Base-by-base conservation (phyloP, 53 echinoderm and acorn worm species). In the Mesocentrotus franciscanus region DNA sequence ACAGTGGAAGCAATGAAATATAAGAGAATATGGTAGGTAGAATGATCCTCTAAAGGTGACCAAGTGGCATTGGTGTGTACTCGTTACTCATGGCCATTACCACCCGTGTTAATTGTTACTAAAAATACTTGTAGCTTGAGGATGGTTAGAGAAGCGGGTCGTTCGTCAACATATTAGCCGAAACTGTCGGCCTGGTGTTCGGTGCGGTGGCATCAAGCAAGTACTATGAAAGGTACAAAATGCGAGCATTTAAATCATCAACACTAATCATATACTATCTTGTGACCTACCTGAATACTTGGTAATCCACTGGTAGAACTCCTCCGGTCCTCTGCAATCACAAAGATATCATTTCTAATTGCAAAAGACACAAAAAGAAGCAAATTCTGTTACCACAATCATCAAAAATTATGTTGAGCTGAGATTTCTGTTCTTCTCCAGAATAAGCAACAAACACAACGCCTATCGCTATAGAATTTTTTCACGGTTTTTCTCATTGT, bases 101-200 rank as follows among this genome's bases (percentile, higher is more conserved):
- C 64, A 64, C 18, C 16, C 64, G 12, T 64, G 16, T 64, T 64
- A 64, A 64, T 18, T 18, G 16, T 18, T 64, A 64, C 64, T 49
- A 29, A 74, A 12, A 18, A 81, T 42, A 22, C 36, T 32, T 81
- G 81, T 2, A 81, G 42, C 42, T 36, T 18, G 76, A 0, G 42
- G 42, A 81, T 14, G 36, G 81, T 20, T 49, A 36, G 11, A 20
- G 22, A 18, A 39, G 42, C 39, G 22, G 9, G 18, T 42, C 20
- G 81, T 18, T 42, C 81, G 81, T 81, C 81, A 81, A 81, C 18
- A 81, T 81, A 17, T 81, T 18, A 42, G 81, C 81, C 81, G 81
- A 81, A 42, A 6, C 81, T 39, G 81, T 39, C 36, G 81, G 81
- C 34, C 42, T 81, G 81, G 17, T 42, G 29, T 79, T 36, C 36